A percentile compares a stretch with the other conserved stretches of the same genome.
Evolutionary conservation across 2,113 vertebrate species (phyloP).

Genomic region (Malurus alboscapulatus): DNA sequence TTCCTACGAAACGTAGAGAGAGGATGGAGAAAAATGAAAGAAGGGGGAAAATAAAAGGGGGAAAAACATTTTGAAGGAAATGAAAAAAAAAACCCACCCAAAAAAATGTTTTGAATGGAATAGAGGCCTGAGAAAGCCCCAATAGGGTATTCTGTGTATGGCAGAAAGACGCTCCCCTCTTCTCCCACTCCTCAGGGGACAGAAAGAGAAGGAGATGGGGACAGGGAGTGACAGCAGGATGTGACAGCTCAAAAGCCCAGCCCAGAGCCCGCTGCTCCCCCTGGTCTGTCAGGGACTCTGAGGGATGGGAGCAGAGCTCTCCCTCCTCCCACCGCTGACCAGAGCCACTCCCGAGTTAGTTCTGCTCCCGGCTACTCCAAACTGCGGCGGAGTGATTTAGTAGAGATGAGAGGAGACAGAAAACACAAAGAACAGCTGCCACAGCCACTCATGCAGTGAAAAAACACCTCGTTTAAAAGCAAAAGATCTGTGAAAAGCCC

Average conservation of each 20-base stretch:
- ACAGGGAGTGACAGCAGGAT: conserved; percentile 21
- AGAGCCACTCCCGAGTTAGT: conserved; percentile 53
- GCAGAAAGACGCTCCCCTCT: neutral
- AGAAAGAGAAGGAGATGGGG: conserved; percentile 10
- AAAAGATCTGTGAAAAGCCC: conserved; percentile 74
- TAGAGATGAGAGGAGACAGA: conserved; percentile 73
- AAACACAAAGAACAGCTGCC: conserved; percentile 73
- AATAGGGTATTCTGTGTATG: neutral
- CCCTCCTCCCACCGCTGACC: conserved; percentile 44
- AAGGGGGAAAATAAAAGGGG: neutral
- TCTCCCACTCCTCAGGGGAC: conserved; percentile 2
- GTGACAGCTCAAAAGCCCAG: neutral
- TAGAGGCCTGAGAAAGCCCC: neutral
- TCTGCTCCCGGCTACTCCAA: conserved; percentile 65
- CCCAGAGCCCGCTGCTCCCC: neutral
- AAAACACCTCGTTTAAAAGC: conserved; percentile 73
- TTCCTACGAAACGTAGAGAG: neutral
- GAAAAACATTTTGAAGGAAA: conserved; percentile 19
- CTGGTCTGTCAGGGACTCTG: neutral
- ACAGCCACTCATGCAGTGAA: conserved; percentile 77
- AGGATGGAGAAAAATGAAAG: neutral
- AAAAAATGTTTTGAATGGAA: neutral
- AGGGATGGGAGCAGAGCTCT: conserved; percentile 17
- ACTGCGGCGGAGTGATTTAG: conserved; percentile 68
- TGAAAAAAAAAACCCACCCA: neutral